phyloP scores from a whole-genome alignment of 2,797 vertebrate genomes.

The Oryzias sinensis region DNA sequence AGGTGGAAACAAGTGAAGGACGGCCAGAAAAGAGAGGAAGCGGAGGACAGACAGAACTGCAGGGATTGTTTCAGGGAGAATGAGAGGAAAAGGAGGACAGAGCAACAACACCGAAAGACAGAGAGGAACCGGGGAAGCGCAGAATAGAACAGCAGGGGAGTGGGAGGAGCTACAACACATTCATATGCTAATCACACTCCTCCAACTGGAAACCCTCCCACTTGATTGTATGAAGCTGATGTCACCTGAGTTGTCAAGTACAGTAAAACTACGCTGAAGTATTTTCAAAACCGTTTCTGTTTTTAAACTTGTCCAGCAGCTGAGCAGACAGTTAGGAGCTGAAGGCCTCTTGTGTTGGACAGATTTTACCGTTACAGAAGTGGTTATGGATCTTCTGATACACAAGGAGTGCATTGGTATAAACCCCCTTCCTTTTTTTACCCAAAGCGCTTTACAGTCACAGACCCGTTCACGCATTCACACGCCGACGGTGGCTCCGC shows the following conservation, averaged over 20 bases:
- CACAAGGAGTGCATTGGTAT: too few relatives aligned
- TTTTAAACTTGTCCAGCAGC: background rate
- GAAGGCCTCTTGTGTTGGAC: too few relatives aligned
- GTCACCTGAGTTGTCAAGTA: slow-evolving; percentile 19
- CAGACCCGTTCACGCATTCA: too few relatives aligned
- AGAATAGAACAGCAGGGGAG: slow-evolving; percentile 35
- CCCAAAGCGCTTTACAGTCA: too few relatives aligned
- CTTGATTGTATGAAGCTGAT: slow-evolving; percentile 33
- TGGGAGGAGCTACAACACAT: slow-evolving; percentile 63
- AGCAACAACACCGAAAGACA: slow-evolving; percentile 48
- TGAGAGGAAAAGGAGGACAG: slow-evolving; percentile 58
- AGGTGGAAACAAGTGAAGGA: slow-evolving; percentile 25
- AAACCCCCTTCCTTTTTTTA: too few relatives aligned
- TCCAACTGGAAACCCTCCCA: slow-evolving; percentile 42
- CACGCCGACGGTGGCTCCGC: too few relatives aligned
- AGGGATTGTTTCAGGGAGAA: slow-evolving; percentile 57
- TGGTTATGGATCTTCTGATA: too few relatives aligned
- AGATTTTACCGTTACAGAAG: too few relatives aligned
- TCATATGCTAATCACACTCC: slow-evolving; percentile 67
- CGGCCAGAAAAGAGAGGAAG: slow-evolving; percentile 39
- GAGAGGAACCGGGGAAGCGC: slow-evolving; percentile 46
- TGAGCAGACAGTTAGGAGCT: too few relatives aligned
- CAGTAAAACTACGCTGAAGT: slow-evolving; percentile 4
- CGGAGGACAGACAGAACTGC: slow-evolving; percentile 28
- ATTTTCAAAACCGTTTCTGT: slow-evolving; percentile 22